Evolutionary conservation across 1,140 invertebrate species (phyloP), one percentile per base, ranked within the genome.

Genomic region (Lasioglossum albipes): DNA sequence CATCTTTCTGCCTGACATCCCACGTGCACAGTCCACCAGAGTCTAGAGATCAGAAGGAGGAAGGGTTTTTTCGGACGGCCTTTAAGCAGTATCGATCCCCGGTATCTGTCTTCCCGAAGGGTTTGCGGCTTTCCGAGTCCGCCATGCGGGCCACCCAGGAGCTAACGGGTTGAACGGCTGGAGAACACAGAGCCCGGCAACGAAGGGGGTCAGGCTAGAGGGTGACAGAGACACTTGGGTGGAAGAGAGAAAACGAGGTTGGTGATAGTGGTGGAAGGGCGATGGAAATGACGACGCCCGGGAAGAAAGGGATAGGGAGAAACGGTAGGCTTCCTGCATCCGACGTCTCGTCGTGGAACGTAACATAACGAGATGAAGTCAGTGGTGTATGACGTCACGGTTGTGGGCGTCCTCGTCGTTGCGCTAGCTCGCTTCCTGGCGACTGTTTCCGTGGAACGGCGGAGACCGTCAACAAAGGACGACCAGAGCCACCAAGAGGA

Each of bases 371-470:
- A 93, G 90, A 92, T 92, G 90, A 93, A 93, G 89, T 91, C 92
- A 91, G 85, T 92, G 89, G 92, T 88, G 91, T 93, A 92, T 91
- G 92, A 93, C 92, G 92, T 93, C 91, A 92, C 91, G 89, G 88
- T 91, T 65, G 88, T 91, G 89, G 89, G 89, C 88, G 87, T 91
- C 85, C 89, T 89, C 84, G 88, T 91, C 91, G 89, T 91, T 88
- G 87, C 90, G 90, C 86, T 88, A 87, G 90, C 89, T 90, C 85
- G 77, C 89, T 92, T 93, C 91, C 91, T 91, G 91, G 91, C 89
- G 91, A 92, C 91, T 91, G 90, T 92, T 92, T 92, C 90, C 91
- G 89, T 91, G 88, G 85, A 89, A 88, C 89, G 83, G 87, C 85
- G 84, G 87, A 90, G 86, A 79, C 86, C 87, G 86, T 88, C 91